Conservation (phyloP, 2,888 invertebrate species). For the Clunio marinus region DNA sequence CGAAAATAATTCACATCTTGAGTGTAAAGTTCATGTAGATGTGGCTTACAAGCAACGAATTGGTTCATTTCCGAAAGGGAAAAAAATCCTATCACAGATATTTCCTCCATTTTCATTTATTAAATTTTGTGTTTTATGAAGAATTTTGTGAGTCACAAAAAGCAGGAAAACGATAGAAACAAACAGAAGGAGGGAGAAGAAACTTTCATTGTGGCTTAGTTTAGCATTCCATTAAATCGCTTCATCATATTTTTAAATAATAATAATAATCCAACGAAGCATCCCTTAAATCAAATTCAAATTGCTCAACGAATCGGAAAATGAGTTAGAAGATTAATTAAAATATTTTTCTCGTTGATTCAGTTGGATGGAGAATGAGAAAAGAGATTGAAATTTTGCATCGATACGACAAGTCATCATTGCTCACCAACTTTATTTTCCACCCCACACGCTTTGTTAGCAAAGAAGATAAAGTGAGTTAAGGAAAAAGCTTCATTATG, state of each 20-base stretch:
- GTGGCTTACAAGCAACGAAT: conserved; percentile 3
- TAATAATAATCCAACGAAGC: not conserved
- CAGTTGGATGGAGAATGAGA: not conserved
- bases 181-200: too few species aligned
- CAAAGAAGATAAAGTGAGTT: not conserved
- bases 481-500: not conserved
- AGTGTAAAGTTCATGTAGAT: not conserved
- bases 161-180: too few species aligned
- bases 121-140: not conserved
- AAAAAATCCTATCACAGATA: not conserved
- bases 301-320: conserved; percentile 29
- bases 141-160: not conserved
- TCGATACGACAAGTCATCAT: not conserved
- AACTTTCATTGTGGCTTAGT: not conserved
- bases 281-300: conserved; percentile 11
- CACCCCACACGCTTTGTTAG: not conserved
- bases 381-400: not conserved
- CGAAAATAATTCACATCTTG: not conserved
- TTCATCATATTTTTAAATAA: conserved; percentile 10
- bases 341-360: too few species aligned
- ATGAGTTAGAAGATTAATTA: conserved; percentile 33
- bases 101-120: conserved; percentile 4
- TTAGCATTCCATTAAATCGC: conserved; percentile 1
- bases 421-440: not conserved
- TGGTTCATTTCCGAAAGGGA: not conserved